Percentiles rank a stretch among this genome's conserved stretches.
phyloP scores from a whole-genome alignment of 2,113 vertebrate genomes.

The Phoxinus phoxinus region DNA sequence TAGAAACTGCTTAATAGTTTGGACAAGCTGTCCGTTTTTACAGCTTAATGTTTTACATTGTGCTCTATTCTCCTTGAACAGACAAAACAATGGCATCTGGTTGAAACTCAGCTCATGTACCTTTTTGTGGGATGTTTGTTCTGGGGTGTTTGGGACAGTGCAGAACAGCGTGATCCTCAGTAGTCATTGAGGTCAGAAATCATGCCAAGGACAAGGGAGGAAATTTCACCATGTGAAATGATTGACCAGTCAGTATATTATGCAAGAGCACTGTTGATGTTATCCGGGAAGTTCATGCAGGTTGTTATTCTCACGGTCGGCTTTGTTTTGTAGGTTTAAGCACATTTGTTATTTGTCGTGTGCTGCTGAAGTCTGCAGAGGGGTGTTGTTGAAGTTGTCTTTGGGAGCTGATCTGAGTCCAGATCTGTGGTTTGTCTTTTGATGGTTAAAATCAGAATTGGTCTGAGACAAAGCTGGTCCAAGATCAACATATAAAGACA shows the following conservation, averaged over 20 bases:
- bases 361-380: neutral
- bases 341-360: neutral
- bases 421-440: constrained; percentile 41
- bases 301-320: neutral
- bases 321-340: constrained; percentile 19
- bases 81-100: constrained; percentile 27
- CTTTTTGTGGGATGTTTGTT: constrained; percentile 23
- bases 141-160: constrained; percentile 16
- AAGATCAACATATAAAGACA: constrained; percentile 37
- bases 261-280: constrained; percentile 16
- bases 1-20: neutral
- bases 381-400: neutral
- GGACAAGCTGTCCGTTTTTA: neutral
- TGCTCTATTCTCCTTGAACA: neutral
- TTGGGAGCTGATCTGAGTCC: constrained; percentile 39
- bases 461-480: constrained; percentile 18
- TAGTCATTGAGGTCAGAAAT: constrained; percentile 28
- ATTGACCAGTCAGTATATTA: constrained; percentile 42
- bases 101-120: neutral
- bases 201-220: constrained; percentile 30
- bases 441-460: constrained; percentile 6
- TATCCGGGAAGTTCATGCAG: constrained; percentile 4
- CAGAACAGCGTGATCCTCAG: constrained; percentile 21
- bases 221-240: constrained; percentile 50
- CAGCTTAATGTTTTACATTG: neutral